Conservation (phyloP, 2,797 vertebrate species). For the Amphiprion clarkii region DNA sequence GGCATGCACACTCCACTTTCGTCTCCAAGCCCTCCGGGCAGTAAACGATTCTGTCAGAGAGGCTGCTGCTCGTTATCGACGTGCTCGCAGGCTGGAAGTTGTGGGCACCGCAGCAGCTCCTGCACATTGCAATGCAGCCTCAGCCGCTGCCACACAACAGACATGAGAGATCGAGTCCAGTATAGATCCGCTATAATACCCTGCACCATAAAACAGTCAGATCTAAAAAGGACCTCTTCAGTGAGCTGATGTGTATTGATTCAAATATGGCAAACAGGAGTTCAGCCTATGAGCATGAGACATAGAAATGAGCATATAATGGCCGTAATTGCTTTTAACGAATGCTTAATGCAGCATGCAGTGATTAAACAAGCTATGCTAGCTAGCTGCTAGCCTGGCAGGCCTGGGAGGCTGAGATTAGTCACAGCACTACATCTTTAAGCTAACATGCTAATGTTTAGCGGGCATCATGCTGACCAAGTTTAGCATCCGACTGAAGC, state of each 20-base stretch:
- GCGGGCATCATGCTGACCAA: too few species aligned
- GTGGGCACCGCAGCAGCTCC: conserved; percentile 48
- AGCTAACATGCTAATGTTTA: not conserved
- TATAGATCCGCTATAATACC: conserved; percentile 46
- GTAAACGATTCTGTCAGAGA: conserved; percentile 80
- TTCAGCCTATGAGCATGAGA: not conserved
- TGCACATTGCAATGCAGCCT: conserved; percentile 38
- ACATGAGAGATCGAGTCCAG: conserved; percentile 44
- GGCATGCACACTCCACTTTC: conserved; percentile 74
- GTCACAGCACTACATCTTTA: not conserved
- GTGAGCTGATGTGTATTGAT: conserved; percentile 33
- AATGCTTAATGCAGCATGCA: conserved; percentile 9
- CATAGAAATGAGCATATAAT: not conserved
- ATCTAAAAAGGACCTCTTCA: conserved; percentile 7
- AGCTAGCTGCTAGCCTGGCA: not conserved
- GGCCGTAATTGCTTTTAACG: conserved; percentile 11
- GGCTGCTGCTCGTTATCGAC: conserved; percentile 80
- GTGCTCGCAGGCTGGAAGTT: conserved; percentile 62
- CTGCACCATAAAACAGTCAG: conserved; percentile 18
- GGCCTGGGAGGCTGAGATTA: not conserved
- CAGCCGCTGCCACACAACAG: conserved; percentile 41
- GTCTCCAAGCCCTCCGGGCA: conserved; percentile 75
- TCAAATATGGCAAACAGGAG: not conserved
- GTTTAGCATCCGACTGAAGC: too few species aligned
- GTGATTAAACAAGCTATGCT: not conserved